Percentiles rank a stretch among this genome's conserved stretches.
These are phyloP conservation scores for Gambusia yucatana DNA, from an alignment of 2,797 vertebrate species.

Conservation along the genomic window DNA sequence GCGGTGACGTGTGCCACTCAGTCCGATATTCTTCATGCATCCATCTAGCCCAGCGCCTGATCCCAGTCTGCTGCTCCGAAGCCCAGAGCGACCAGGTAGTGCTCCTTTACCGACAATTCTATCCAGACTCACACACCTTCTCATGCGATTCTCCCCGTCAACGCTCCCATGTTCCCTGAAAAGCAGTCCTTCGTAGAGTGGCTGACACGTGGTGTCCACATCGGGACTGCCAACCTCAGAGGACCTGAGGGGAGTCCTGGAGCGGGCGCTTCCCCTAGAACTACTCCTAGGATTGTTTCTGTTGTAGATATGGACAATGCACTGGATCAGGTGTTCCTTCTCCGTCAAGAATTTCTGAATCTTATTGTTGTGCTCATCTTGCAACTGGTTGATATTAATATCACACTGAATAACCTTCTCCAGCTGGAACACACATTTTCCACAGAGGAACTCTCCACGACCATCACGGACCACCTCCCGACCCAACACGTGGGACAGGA, in stretches of 20 bases:
- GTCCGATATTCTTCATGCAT: slow-evolving; percentile 45
- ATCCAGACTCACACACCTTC: slow-evolving; percentile 74
- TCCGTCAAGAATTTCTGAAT: slow-evolving; percentile 76
- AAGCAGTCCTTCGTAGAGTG: slow-evolving; percentile 41
- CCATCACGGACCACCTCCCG: slow-evolving; percentile 76
- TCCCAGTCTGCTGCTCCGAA: slow-evolving; percentile 41
- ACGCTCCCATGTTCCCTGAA: slow-evolving; percentile 31
- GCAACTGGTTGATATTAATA: slow-evolving; percentile 69
- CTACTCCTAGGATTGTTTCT: slow-evolving; percentile 68
- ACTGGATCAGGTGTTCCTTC: slow-evolving; percentile 75
- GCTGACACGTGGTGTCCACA: slow-evolving; percentile 40
- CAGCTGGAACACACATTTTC: slow-evolving; percentile 82
- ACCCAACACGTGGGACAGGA: slow-evolving; percentile 80
- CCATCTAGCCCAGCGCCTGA: slow-evolving; percentile 33
- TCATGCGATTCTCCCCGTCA: slow-evolving; percentile 51
- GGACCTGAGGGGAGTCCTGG: slow-evolving; percentile 37
- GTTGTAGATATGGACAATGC: slow-evolving; percentile 76
- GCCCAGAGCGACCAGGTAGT: slow-evolving; percentile 31
- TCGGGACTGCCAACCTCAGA: slow-evolving; percentile 43
- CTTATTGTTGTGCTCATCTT: slow-evolving; percentile 64
- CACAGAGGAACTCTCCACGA: slow-evolving; percentile 80
- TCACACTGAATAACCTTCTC: slow-evolving; percentile 80
- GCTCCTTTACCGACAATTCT: slow-evolving; percentile 55
- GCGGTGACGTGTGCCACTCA: slow-evolving; percentile 35
- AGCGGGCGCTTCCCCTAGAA: slow-evolving; percentile 12